Evolutionary conservation across 2,113 vertebrate species (phyloP), one percentile per base, ranked within the genome.

Genomic region (Stomatorhinus ivindoensis): DNA sequence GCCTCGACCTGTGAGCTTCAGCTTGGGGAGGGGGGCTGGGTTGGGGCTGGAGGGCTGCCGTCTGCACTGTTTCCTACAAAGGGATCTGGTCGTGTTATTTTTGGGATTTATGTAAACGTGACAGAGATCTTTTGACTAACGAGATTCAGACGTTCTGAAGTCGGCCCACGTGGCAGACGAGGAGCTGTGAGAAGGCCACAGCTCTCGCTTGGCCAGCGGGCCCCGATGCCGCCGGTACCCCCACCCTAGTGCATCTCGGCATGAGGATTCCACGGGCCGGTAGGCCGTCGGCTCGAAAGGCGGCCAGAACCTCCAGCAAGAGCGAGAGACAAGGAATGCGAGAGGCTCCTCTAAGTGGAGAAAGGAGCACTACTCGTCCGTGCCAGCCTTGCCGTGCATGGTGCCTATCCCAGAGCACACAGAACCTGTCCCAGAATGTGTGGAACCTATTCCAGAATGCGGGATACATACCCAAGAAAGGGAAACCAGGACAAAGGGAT

Each of bases 1-100:
- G 95, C 31, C 95, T 98, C 10, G 96, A 97, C 89, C 94, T 97
- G 90, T 97, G 93, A 97, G 89, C 50, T 6, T 19, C 88, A 21
- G 13, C 8, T 80, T 82, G 15, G 27, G 27, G 51, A 0, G 11
- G 3, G 86, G 3, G 27, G 35, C 9, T 1, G 24, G 42, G 87
- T 1, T 8, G 39, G 58, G n/a, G 87, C 4, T 24, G 44, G 46
- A 76, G 47, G 24, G n/a, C 47, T 11, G 87, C 51, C 19, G 13
- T 58, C 31, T 10, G 86, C 53, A 11, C 86, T 39, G 50, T 35
- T 87, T 53, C 50, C 85, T 51, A 15, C n/a, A 15, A 55, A n/a
- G 85, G 48, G 35, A 76, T 76, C 85, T 21, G 44, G 9, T 15
- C 31, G 51, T 61, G 86, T 46, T 58, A 46, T 13, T 87, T 53